Evolutionary conservation across 2,797 vertebrate genomes (phyloP).

Genomic region (Hybognathus amarus): DNA sequence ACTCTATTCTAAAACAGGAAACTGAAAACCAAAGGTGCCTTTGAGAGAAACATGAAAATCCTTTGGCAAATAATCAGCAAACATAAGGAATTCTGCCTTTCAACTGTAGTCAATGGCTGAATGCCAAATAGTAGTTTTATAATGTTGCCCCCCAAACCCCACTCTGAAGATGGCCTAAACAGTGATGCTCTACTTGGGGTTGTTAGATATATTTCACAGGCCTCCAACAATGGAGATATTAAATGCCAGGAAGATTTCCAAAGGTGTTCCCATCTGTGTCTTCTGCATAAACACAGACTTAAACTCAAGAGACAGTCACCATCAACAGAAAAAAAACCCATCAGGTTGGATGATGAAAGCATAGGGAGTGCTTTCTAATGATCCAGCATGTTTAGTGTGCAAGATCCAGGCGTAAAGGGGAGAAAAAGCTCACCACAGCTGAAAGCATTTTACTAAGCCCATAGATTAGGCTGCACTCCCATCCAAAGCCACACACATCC

Average conservation of each 20-base stretch:
- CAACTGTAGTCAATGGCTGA: constrained; percentile 36
- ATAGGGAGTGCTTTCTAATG: constrained; percentile 27
- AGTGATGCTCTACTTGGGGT: constrained; percentile 26
- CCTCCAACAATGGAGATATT: constrained; percentile 40
- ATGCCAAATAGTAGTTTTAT: constrained; percentile 57
- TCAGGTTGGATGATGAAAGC: constrained; percentile 3
- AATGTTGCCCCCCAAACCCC: not conserved
- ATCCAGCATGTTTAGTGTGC: constrained; percentile 24
- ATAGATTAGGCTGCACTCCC: constrained; percentile 52
- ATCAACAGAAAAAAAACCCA: constrained; percentile 24
- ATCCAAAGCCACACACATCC: constrained; percentile 51
- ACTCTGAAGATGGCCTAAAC: constrained; percentile 44
- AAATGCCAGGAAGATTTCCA: constrained; percentile 41
- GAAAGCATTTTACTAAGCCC: constrained; percentile 48
- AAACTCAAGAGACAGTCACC: constrained; percentile 40
- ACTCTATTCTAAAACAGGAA: constrained; percentile 30
- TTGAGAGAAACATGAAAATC: constrained; percentile 39
- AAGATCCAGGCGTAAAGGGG: constrained; percentile 26
- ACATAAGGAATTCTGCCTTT: constrained; percentile 45
- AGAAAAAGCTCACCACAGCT: constrained; percentile 53
- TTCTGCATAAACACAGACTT: constrained; percentile 31
- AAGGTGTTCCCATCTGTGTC: constrained; percentile 48
- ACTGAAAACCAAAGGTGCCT: not conserved
- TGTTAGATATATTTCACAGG: constrained; percentile 50
- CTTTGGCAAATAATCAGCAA: constrained; percentile 31